Conservation (phyloP, 2,888 invertebrate genomes). For the Agriopis marginaria region DNA sequence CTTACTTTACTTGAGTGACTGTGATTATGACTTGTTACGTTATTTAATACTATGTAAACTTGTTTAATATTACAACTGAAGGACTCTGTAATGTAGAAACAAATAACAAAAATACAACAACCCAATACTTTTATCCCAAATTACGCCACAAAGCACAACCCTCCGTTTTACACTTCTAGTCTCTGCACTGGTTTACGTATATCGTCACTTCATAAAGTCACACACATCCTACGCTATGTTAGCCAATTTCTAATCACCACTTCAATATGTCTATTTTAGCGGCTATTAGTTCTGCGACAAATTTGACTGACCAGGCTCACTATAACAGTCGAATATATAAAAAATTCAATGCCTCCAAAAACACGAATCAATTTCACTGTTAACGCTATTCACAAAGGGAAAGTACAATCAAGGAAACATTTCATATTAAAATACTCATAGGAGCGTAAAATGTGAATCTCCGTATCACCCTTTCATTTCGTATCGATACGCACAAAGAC, state of each 20-base stretch:
- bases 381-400: slow-evolving; percentile 39
- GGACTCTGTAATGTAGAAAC: too few relatives aligned
- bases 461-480: slow-evolving; percentile 72
- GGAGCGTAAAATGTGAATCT: slow-evolving; percentile 62
- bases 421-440: slow-evolving; percentile 44
- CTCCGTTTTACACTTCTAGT: not conserved
- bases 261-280: not conserved
- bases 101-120: not conserved
- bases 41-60: too few relatives aligned
- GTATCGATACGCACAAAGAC: slow-evolving; percentile 63
- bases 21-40: too few relatives aligned
- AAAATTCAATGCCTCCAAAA: slow-evolving; percentile 3
- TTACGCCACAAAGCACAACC: not conserved
- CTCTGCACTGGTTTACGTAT: not conserved
- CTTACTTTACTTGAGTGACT: too few relatives aligned
- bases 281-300: not conserved
- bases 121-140: not conserved
- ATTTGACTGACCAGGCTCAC: not conserved
- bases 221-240: not conserved
- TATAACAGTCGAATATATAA: not conserved
- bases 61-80: too few relatives aligned
- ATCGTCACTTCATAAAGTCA: not conserved
- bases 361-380: slow-evolving; percentile 53
- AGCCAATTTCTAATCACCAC: not conserved
- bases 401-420: slow-evolving; percentile 37